Conservation (phyloP, 2,888 invertebrate species). For the Kryphioiulus occultus region DNA sequence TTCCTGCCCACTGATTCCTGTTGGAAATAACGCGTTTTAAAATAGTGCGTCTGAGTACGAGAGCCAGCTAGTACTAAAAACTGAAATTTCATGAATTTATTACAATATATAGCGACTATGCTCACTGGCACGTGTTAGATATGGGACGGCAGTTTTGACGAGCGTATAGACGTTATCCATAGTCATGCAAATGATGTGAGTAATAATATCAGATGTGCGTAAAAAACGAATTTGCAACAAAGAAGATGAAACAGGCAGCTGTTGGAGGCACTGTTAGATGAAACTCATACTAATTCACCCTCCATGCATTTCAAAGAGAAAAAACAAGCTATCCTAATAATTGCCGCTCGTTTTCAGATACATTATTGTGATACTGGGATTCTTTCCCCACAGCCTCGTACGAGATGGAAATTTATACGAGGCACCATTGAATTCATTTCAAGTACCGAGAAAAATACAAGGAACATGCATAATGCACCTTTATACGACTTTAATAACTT, state of each 20-base stretch:
- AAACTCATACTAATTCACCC: neutral
- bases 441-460: neutral
- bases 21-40: neutral
- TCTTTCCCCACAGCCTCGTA: neutral
- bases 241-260: neutral
- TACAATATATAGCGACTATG: neutral
- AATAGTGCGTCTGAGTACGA: neutral
- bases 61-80: neutral
- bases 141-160: neutral
- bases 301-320: neutral
- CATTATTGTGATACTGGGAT: neutral
- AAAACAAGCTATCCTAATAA: constrained; percentile 4
- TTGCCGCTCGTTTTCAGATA: constrained; percentile 18
- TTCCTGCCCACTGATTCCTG: no score
- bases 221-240: constrained; percentile 27
- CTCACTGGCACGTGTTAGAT: neutral
- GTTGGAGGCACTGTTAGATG: constrained; percentile 10
- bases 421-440: neutral
- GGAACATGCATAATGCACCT: neutral
- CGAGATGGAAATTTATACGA: neutral
- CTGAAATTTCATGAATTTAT: neutral
- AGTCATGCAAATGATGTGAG: constrained; percentile 11
- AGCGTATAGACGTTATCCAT: neutral
- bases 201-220: neutral
- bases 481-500: neutral